Base-by-base conservation (phyloP, 2,797 vertebrate genomes). In the Otolemur crassicaudatus region DNA sequence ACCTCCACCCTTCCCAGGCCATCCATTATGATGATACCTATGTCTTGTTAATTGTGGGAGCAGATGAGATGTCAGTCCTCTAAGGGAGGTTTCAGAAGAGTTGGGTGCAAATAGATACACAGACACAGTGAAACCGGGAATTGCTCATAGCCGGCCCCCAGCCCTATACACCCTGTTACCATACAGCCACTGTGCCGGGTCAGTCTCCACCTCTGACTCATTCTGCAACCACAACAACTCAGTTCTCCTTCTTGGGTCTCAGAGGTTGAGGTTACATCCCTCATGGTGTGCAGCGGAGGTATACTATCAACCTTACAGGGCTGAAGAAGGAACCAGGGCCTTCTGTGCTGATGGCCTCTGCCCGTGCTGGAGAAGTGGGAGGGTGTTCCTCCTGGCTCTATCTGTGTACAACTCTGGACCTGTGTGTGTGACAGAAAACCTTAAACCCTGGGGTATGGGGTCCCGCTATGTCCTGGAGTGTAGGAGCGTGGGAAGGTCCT, bases 231-330 rank as follows among this genome's bases (percentile, higher is more conserved):
- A 23, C 20, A 61, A 75, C 17, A 14, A 3, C 67, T 93, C 31
- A 75, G 84, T 95, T 91, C 70, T 79, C 46, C 85, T n/a, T 86
- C 63, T 23, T 43, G 31, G 60, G 13, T 69, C 46, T 91, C 67
- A 58, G 69, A 70, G 65, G 20, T 19, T 1, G 13, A 17, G 22
- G 56, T 34, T 67, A 7, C 61, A 37, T n/a, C 65, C 56, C 63
- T 34, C 40, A 17, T 5, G 1, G 0, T 29, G 65, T 46, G 34
- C 40, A 25, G 53, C 91, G 72, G 80, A 94, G 69, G 75, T 63
- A 31, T 19, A 31, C 61, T 83, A 1, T 69, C 53, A 9, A 81
- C 58, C 40, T 65, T 53, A 9, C 12, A 5, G 16, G 20, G 82
- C 20, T 11, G 23, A 93, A 60, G 81, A 75, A 91, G 40, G 80